phyloP scores from a whole-genome alignment of 2,888 invertebrate species.

The Cyclophora albipunctata region DNA sequence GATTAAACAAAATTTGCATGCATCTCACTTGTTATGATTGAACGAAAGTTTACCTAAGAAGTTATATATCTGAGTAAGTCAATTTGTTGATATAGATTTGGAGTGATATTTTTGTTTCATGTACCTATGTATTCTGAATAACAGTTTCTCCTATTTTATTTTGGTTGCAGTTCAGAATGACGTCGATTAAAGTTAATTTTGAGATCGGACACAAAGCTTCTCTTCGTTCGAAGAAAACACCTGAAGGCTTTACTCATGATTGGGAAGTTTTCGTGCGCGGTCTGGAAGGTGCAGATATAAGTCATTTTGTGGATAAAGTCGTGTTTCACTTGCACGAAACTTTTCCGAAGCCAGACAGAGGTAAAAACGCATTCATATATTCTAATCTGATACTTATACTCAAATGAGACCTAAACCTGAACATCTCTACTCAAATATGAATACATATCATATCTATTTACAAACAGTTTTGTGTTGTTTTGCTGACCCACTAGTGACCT shows the following conservation, averaged over 20 bases:
- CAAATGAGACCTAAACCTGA: no score
- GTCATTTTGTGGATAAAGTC: slow-evolving; percentile 93
- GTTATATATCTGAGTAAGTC: slow-evolving; percentile 29
- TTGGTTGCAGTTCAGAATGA: slow-evolving; percentile 43
- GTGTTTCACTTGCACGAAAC: slow-evolving; percentile 94
- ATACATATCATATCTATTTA: slow-evolving; percentile 8
- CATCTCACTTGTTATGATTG: slow-evolving; percentile 26
- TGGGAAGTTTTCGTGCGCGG: slow-evolving; percentile 97
- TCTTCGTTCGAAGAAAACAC: slow-evolving; percentile 85
- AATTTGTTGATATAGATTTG: slow-evolving; percentile 1
- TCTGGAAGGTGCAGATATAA: slow-evolving; percentile 89
- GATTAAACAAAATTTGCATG: slow-evolving; percentile 26
- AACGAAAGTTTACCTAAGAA: slow-evolving; percentile 16
- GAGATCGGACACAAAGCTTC: slow-evolving; percentile 95
- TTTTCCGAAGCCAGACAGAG: slow-evolving; percentile 93
- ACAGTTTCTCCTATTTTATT: slow-evolving; percentile 15
- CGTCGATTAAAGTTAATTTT: slow-evolving; percentile 80
- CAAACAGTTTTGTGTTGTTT: slow-evolving; percentile 11
- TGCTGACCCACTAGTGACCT: slow-evolving; percentile 9
- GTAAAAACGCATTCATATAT: slow-evolving; percentile 60
- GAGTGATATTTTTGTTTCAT: slow-evolving; percentile 23
- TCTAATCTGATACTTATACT: neutral
- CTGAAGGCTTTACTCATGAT: slow-evolving; percentile 96
- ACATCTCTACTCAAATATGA: neutral
- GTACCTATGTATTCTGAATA: neutral